Conservation (phyloP, 2,113 vertebrate species). For the Mustela lutreola region DNA sequence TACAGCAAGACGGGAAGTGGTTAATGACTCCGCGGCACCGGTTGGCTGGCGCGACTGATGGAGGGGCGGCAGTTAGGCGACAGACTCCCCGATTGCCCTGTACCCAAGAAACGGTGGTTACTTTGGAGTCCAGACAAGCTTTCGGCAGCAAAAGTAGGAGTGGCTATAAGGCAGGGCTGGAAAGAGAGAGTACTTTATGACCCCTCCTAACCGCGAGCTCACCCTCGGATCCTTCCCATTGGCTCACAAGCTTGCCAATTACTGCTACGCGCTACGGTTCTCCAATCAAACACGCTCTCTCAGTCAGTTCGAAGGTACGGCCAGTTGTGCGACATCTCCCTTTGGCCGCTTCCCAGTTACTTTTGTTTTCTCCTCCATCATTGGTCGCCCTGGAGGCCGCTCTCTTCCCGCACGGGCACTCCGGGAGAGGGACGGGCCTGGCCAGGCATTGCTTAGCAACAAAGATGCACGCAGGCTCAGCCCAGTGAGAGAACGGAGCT, state of each 20-base stretch:
- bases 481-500: background rate
- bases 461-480: fast-evolving
- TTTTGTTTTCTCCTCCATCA: conserved; percentile 51
- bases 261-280: background rate
- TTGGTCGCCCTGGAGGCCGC: conserved; percentile 39
- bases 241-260: conserved; percentile 59
- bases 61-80: background rate
- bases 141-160: background rate
- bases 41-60: background rate
- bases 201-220: background rate
- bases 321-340: background rate
- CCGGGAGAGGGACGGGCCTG: background rate
- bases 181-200: background rate
- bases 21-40: background rate
- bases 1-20: conserved; percentile 10
- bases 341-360: background rate
- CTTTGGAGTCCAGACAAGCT: no score
- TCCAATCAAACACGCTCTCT: conserved; percentile 41
- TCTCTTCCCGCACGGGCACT: background rate
- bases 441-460: conserved; percentile 62
- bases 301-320: background rate
- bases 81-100: background rate
- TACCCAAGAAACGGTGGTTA: background rate
- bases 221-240: conserved; percentile 30
- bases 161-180: background rate